Evolutionary conservation across 2,888 invertebrate genomes (phyloP).

Genomic region (Oligia strigilis): DNA sequence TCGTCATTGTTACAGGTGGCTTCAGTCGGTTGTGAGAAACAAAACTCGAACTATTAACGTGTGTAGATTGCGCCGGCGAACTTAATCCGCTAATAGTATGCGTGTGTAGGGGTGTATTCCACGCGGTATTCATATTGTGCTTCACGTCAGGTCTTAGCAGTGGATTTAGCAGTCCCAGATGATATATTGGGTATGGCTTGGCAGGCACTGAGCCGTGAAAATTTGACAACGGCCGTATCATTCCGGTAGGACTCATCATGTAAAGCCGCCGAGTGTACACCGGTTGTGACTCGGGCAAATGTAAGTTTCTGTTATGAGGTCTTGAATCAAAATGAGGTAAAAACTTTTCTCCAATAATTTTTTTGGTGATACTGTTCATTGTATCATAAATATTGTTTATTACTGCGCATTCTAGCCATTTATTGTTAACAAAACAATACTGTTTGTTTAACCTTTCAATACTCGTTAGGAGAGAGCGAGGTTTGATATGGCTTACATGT

Average conservation of each 20-base stretch:
- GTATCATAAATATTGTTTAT: slow-evolving; percentile 32
- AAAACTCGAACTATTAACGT: slow-evolving; percentile 43
- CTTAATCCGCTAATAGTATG: slow-evolving; percentile 22
- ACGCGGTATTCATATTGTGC: slow-evolving; percentile 20
- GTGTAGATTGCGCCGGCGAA: slow-evolving; percentile 23
- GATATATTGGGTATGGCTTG: slow-evolving; percentile 16
- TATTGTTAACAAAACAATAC: slow-evolving; percentile 48
- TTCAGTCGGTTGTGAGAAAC: slow-evolving; percentile 38
- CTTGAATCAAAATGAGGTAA: slow-evolving; percentile 26
- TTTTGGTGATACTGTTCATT: slow-evolving; percentile 38
- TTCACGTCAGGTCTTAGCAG: slow-evolving; percentile 19
- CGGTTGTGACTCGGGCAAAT: slow-evolving; percentile 24
- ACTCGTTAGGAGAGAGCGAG: slow-evolving; percentile 33
- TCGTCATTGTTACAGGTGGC: slow-evolving; percentile 28
- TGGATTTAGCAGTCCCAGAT: slow-evolving; percentile 11
- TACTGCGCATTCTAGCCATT: slow-evolving; percentile 48
- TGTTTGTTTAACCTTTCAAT: slow-evolving; percentile 30
- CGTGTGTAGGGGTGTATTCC: slow-evolving; percentile 23
- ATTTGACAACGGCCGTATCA: slow-evolving; percentile 19
- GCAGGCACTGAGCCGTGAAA: slow-evolving; percentile 14
- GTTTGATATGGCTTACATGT: slow-evolving; percentile 25
- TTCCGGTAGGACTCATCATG: slow-evolving; percentile 14
- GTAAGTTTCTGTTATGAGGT: slow-evolving; percentile 16
- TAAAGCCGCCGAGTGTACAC: slow-evolving; percentile 9
- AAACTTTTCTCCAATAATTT: slow-evolving; percentile 29